These are phyloP conservation scores for Edolisoma coerulescens DNA, from an alignment of 2,113 vertebrate species.

Conservation along the genomic window DNA sequence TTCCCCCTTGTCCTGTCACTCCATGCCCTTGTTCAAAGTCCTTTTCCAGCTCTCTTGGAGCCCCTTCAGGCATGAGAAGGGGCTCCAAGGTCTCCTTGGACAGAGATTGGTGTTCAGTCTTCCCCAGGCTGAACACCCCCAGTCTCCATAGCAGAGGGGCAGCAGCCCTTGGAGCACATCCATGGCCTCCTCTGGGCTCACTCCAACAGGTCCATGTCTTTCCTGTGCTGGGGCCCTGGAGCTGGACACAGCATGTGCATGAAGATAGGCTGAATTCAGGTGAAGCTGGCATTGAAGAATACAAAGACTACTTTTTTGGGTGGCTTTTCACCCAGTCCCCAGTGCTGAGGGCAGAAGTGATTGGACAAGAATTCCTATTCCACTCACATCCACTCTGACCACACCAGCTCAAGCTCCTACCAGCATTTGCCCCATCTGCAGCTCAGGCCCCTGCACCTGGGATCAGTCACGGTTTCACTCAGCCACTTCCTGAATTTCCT, in stretches of 20 bases:
- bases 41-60: not conserved
- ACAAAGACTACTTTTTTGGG: not conserved
- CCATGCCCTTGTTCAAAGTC: not conserved
- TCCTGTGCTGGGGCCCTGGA: not conserved
- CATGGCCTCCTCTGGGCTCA: not conserved
- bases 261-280: not conserved
- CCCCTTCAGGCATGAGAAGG: not conserved
- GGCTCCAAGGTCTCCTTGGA: not conserved
- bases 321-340: not conserved
- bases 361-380: not conserved
- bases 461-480: accelerated
- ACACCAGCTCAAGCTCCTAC: not conserved
- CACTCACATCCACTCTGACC: not conserved
- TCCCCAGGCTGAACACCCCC: not conserved
- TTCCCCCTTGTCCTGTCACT: not conserved
- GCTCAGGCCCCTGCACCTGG: not conserved
- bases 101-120: not conserved
- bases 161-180: not conserved
- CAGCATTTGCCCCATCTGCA: accelerated
- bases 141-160: not conserved
- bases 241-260: not conserved
- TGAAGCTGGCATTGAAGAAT: not conserved
- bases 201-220: not conserved
- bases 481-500: not conserved
- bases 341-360: not conserved